These are phyloP conservation scores for Bombus pascuorum DNA, from an alignment of 1,140 invertebrate genomes.

Conservation along the genomic window DNA sequence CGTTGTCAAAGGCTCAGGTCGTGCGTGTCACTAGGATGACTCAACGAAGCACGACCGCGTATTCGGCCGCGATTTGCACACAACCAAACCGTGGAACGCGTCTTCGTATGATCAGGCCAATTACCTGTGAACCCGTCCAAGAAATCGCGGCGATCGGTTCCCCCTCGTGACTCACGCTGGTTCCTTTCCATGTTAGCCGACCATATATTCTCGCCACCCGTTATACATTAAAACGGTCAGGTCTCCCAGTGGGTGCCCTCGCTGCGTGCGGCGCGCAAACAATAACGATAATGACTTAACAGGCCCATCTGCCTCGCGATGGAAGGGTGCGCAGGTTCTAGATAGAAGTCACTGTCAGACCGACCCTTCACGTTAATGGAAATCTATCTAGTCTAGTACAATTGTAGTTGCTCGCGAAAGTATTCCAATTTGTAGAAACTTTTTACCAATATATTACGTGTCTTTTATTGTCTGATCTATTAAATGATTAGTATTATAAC, in stretches of 20 bases:
- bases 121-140: conserved; percentile 32
- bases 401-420: not conserved
- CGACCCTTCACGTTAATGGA: conserved; percentile 53
- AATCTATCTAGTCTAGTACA: conserved; percentile 48
- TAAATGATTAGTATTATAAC: too few relatives aligned
- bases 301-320: conserved; percentile 58
- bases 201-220: conserved; percentile 53
- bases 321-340: conserved; percentile 26
- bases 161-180: conserved; percentile 45
- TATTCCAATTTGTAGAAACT: not conserved
- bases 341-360: conserved; percentile 54
- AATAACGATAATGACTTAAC: conserved; percentile 68
- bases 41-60: conserved; percentile 19
- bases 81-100: not conserved
- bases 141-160: conserved; percentile 25
- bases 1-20: conserved; percentile 57
- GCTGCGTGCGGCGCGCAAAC: conserved; percentile 52
- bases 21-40: conserved; percentile 59
- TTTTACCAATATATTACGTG: not conserved
- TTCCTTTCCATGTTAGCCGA: not conserved
- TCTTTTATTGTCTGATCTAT: too few relatives aligned
- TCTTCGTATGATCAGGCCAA: conserved; percentile 29
- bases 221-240: conserved; percentile 35
- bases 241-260: conserved; percentile 22
- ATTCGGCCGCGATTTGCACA: not conserved